These are phyloP conservation scores for Proales similis DNA, from an alignment of 1,140 invertebrate genomes.

Conservation along the genomic window DNA sequence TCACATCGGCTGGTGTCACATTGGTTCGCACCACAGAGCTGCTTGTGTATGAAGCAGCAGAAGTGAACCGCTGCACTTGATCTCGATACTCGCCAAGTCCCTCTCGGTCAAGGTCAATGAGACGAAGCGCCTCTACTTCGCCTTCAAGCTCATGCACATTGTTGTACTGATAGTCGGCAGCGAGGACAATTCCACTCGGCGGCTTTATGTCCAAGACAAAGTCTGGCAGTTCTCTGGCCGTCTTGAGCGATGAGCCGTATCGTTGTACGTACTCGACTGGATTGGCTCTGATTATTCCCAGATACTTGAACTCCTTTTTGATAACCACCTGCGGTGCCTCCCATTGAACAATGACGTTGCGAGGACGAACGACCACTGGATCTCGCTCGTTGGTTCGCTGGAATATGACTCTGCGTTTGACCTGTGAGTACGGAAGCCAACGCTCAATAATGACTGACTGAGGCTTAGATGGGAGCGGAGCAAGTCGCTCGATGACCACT, in stretches of 20 bases:
- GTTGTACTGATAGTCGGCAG: not conserved
- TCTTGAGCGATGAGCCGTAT: constrained; percentile 34
- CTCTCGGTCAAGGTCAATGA: constrained; percentile 26
- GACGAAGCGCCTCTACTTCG: constrained; percentile 1
- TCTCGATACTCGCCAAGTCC: constrained; percentile 15
- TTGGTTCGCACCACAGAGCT: not conserved
- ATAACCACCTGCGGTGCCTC: constrained; percentile 9
- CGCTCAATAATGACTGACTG: constrained; percentile 35
- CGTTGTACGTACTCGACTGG: constrained; percentile 16
- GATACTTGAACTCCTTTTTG: constrained; percentile 35
- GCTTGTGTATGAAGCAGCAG: not conserved
- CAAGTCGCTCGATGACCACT: constrained; percentile 36
- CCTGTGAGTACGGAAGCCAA: constrained; percentile 35
- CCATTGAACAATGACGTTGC: constrained; percentile 38
- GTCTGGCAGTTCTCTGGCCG: constrained; percentile 13
- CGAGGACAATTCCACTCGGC: constrained; percentile 12
- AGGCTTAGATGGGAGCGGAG: constrained; percentile 34
- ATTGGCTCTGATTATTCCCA: constrained; percentile 33
- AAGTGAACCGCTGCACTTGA: constrained; percentile 1
- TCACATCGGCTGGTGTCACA: constrained; percentile 15
- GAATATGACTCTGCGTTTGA: constrained; percentile 21
- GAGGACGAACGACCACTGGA: not conserved
- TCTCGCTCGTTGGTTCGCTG: not conserved
- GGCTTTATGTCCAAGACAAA: constrained; percentile 34
- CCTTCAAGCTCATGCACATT: constrained; percentile 11